These are phyloP conservation scores for Polyommatus iphigenia DNA, from an alignment of 2,888 invertebrate species.

Conservation along the genomic window DNA sequence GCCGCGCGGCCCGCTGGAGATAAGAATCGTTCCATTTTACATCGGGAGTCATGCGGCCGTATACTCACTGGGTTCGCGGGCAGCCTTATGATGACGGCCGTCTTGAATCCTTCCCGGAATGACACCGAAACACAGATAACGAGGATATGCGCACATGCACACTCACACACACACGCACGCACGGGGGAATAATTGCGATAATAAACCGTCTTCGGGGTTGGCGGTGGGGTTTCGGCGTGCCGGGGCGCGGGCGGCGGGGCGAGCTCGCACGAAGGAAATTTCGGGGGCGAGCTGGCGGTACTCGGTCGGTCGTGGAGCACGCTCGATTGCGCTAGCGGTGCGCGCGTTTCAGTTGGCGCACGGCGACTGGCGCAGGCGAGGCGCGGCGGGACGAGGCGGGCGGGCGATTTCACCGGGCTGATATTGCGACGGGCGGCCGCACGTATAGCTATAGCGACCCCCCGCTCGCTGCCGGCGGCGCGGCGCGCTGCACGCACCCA, in stretches of 20 bases:
- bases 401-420: conserved; percentile 80
- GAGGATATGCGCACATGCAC: conserved; percentile 65
- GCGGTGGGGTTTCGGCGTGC: conserved; percentile 34
- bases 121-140: conserved; percentile 62
- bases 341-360: conserved; percentile 80
- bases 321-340: conserved; percentile 77
- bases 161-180: conserved; percentile 43
- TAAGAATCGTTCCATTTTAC: conserved; percentile 80
- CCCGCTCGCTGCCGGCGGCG: conserved; percentile 44
- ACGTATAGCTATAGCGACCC: conserved; percentile 64
- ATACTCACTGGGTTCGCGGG: conserved; percentile 78
- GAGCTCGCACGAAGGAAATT: conserved; percentile 50
- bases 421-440: conserved; percentile 78
- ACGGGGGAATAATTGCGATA: conserved; percentile 51
- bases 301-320: conserved; percentile 58
- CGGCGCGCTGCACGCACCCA: conserved; percentile 63
- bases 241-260: conserved; percentile 48
- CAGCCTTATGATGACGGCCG: conserved; percentile 79
- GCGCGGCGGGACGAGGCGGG: conserved; percentile 75
- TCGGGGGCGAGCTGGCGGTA: conserved; percentile 53
- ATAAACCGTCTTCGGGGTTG: conserved; percentile 46
- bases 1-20: conserved; percentile 62
- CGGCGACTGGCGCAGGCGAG: conserved; percentile 79
- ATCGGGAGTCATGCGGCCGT: conserved; percentile 71
- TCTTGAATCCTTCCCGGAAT: conserved; percentile 70